Base-by-base conservation (phyloP, 2,113 vertebrate species). In the Sciurus niger region DNA sequence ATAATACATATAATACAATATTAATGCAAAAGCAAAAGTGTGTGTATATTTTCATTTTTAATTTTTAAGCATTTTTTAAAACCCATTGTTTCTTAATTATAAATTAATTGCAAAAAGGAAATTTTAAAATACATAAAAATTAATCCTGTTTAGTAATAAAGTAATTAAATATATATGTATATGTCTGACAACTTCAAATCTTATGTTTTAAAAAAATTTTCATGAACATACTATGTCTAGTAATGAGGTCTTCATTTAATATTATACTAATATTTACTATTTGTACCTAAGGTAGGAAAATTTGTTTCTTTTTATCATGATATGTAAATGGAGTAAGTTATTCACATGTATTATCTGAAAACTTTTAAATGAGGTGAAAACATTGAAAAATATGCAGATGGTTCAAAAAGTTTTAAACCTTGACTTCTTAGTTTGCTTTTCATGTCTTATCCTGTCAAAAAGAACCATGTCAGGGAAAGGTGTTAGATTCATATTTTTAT, bases 401-500 rank as follows among this genome's bases (percentile, higher is more conserved):
- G 65, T 17, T 94, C 51, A 79, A 60, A 94, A 25, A 97, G 17
- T 34, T 93, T 51, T 60, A 58, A 84, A 87, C 22, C 37, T 53
- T 76, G 6, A 28, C 17, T 73, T 97, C 37, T 76, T 51, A 97
- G 18, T 10, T 85, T 78, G 53, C 13, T 74, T 78, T 84, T 88
- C 11, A 76, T 90, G 80, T 91, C 55, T 84, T 68, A 94, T 93
- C 37, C 25, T 72, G 24, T 32, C 43, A 25, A 67, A 95, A 84
- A 34, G 28, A 11, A 25, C 1, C 2, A 11, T 32, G 34, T 25
- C 2, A 67, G 12, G 28, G 22, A 86, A 89, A 84, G 7, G 14
- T 51, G 28, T 77, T 84, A 79, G 43, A 68, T 43, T 60, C 0
- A 37, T 24, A 72, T 0, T 24, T 83, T 95, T 93, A 9, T 55